phyloP scores from a whole-genome alignment of 2,797 vertebrate species.

The Gobionotothen gibberifrons region DNA sequence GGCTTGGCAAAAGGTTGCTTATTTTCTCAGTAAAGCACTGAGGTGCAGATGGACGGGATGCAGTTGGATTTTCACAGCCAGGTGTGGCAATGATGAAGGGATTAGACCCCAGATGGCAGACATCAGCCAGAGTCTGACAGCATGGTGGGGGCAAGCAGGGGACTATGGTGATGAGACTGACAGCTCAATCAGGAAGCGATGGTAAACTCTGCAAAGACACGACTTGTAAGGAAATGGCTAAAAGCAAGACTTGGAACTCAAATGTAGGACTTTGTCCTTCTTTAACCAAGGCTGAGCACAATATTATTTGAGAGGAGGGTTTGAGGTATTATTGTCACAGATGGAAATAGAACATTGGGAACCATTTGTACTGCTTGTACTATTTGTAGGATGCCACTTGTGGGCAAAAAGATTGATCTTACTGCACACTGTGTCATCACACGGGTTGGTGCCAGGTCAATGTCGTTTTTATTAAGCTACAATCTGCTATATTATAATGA shows the following conservation, averaged over 20 bases:
- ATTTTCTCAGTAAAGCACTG: slow-evolving; percentile 29
- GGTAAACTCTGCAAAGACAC: slow-evolving; percentile 2
- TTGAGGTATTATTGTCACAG: slow-evolving; percentile 9
- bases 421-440: slow-evolving; percentile 17
- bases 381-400: slow-evolving; percentile 8
- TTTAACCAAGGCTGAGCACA: slow-evolving; percentile 16
- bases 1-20: slow-evolving; percentile 21
- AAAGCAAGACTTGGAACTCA: background rate
- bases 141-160: slow-evolving; percentile 41
- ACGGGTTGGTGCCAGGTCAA: slow-evolving; percentile 25
- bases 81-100: slow-evolving; percentile 65
- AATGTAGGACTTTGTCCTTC: background rate
- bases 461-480: slow-evolving; percentile 20
- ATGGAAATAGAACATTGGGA: background rate
- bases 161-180: slow-evolving; percentile 52
- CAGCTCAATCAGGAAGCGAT: slow-evolving; percentile 38
- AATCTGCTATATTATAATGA: slow-evolving; percentile 21
- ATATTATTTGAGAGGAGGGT: background rate
- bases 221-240: background rate
- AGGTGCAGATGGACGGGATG: slow-evolving; percentile 46
- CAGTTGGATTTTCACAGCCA: slow-evolving; percentile 60
- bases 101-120: slow-evolving; percentile 71
- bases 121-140: slow-evolving; percentile 53
- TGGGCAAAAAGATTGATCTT: slow-evolving; percentile 11
- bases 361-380: background rate